These are phyloP conservation scores for Bactericera cockerelli DNA, from an alignment of 1,140 invertebrate species.

Conservation along the genomic window DNA sequence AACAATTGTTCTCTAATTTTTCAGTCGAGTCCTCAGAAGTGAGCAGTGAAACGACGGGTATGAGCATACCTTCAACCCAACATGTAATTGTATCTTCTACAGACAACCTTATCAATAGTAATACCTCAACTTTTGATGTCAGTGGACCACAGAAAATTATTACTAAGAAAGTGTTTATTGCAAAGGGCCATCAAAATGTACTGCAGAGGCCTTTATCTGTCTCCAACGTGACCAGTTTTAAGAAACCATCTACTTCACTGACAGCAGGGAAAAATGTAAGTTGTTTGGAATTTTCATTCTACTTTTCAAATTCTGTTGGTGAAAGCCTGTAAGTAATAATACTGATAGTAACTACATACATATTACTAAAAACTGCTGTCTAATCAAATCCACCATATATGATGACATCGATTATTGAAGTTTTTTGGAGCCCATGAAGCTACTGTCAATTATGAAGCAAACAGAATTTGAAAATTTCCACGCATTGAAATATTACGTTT, in stretches of 20 bases:
- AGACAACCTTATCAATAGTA: neutral
- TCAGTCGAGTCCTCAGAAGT: neutral
- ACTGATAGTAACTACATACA: no score
- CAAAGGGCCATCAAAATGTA: neutral
- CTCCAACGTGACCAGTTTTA: neutral
- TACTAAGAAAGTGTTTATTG: neutral
- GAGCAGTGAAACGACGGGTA: neutral
- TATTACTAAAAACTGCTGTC: neutral
- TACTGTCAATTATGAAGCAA: neutral
- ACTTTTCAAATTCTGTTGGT: neutral
- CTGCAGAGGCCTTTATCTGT: conserved; percentile 1
- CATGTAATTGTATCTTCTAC: neutral
- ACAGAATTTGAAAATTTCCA: no score
- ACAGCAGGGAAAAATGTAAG: conserved; percentile 3
- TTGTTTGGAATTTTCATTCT: neutral
- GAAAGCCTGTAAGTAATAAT: no score
- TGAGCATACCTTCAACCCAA: neutral
- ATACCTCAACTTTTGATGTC: neutral
- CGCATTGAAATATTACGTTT: no score
- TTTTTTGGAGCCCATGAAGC: neutral
- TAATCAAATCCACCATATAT: neutral
- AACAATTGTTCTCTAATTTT: neutral
- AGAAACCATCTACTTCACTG: neutral
- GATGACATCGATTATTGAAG: neutral
- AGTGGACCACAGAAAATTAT: neutral